phyloP scores from a whole-genome alignment of 2,888 invertebrate genomes.

The Sisyra terminalis region DNA sequence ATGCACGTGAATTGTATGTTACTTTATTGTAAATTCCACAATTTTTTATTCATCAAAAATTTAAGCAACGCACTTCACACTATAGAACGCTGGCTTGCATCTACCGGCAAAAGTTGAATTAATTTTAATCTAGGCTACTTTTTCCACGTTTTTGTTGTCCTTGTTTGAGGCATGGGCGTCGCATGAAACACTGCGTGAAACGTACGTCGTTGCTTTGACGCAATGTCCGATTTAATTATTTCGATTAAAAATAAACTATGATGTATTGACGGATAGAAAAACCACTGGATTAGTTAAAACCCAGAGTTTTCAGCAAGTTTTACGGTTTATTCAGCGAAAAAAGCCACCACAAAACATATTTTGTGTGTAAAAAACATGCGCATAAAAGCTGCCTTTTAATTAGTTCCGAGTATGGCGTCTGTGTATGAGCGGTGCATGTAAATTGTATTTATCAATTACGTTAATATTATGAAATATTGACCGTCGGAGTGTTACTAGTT shows the following conservation, averaged over 20 bases:
- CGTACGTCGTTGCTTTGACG: background rate
- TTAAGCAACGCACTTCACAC: constrained; percentile 9
- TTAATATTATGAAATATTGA: constrained; percentile 13
- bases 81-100: too few species aligned
- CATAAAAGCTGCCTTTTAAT: background rate
- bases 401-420: constrained; percentile 7
- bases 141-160: background rate
- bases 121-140: too few species aligned
- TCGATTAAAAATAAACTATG: too few species aligned
- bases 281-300: too few species aligned
- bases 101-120: too few species aligned
- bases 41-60: constrained; percentile 7
- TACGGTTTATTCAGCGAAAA: background rate
- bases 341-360: background rate
- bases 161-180: background rate
- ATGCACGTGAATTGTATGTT: background rate
- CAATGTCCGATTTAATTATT: too few species aligned
- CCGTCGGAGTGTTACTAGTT: too few species aligned
- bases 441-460: constrained; percentile 8
- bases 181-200: background rate
- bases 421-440: constrained; percentile 7
- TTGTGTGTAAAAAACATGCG: background rate
- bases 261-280: too few species aligned
- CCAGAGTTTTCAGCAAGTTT: too few species aligned
- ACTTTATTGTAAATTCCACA: constrained; percentile 1